A percentile compares a stretch with the other conserved stretches of the same genome.
phyloP scores from a whole-genome alignment of 2,797 vertebrate genomes.

The Pangasius djambal region DNA sequence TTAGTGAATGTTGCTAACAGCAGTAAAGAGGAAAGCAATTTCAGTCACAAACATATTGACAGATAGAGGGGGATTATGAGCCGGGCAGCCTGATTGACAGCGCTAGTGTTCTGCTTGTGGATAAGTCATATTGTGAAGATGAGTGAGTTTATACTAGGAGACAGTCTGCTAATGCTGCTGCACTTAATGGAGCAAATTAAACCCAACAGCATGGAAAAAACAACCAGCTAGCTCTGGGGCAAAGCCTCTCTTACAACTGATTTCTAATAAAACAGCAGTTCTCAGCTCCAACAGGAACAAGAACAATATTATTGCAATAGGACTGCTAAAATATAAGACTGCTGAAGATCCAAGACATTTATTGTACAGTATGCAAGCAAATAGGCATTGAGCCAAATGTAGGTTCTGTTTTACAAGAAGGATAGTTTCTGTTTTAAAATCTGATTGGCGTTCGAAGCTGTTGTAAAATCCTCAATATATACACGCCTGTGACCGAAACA shows the following conservation, averaged over 20 bases:
- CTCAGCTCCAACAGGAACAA: neutral
- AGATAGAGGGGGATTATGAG: slow-evolving; percentile 26
- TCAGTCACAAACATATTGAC: slow-evolving; percentile 21
- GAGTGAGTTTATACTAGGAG: slow-evolving; percentile 42
- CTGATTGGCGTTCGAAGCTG: neutral
- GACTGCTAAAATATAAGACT: neutral
- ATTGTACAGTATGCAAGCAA: neutral
- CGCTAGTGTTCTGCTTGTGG: slow-evolving; percentile 36
- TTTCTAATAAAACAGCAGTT: slow-evolving; percentile 41
- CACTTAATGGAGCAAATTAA: slow-evolving; percentile 55
- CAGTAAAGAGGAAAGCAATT: slow-evolving; percentile 25
- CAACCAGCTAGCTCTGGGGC: slow-evolving; percentile 34
- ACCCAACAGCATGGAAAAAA: slow-evolving; percentile 44
- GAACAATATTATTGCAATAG: neutral
- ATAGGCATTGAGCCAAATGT: neutral
- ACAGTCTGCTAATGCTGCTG: slow-evolving; percentile 45
- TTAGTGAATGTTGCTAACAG: slow-evolving; percentile 20
- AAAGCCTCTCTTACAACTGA: slow-evolving; percentile 24
- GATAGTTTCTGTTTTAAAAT: neutral
- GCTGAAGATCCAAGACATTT: neutral
- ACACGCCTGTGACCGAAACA: neutral
- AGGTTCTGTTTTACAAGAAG: neutral
- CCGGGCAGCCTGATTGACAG: slow-evolving; percentile 40
- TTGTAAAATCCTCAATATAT: neutral
- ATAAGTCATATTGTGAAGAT: slow-evolving; percentile 53